Evolutionary conservation across 1,140 invertebrate genomes (phyloP).

Genomic region (Daktulosphaira vitifoliae): DNA sequence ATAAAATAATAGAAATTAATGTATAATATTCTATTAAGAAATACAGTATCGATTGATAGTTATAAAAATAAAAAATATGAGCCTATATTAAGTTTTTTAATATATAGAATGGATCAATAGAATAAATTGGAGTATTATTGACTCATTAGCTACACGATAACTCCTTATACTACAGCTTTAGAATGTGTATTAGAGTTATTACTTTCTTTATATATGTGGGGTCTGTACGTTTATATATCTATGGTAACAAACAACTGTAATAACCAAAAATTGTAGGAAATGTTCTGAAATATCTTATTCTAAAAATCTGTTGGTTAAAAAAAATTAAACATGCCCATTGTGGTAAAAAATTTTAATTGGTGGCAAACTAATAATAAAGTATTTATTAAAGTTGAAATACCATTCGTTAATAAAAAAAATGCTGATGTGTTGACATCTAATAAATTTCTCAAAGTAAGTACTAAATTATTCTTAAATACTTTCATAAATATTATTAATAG

Average conservation of each 20-base stretch:
- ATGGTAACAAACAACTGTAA: slow-evolving; percentile 17
- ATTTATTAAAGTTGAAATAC: slow-evolving; percentile 51
- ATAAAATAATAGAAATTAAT: no score
- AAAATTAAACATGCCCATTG: slow-evolving; percentile 53
- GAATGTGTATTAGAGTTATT: no score
- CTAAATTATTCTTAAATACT: neutral
- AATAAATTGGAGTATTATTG: no score
- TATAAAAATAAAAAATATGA: no score
- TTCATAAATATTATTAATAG: neutral
- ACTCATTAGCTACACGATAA: no score
- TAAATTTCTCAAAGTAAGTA: slow-evolving; percentile 52
- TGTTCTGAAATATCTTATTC: neutral
- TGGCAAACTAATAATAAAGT: slow-evolving; percentile 51
- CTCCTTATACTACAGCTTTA: no score
- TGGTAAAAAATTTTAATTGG: slow-evolving; percentile 61
- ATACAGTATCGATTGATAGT: no score
- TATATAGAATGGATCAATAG: no score
- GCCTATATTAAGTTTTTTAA: no score
- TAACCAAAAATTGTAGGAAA: neutral
- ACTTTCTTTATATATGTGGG: no score
- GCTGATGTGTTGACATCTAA: slow-evolving; percentile 55
- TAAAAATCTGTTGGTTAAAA: neutral
- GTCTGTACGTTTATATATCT: no score
- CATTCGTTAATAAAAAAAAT: slow-evolving; percentile 46
- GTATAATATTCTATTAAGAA: no score